Percentiles rank a stretch among this genome's conserved stretches.
Conservation (phyloP, 2,888 invertebrate genomes). For the Meghimatium bilineatum region DNA sequence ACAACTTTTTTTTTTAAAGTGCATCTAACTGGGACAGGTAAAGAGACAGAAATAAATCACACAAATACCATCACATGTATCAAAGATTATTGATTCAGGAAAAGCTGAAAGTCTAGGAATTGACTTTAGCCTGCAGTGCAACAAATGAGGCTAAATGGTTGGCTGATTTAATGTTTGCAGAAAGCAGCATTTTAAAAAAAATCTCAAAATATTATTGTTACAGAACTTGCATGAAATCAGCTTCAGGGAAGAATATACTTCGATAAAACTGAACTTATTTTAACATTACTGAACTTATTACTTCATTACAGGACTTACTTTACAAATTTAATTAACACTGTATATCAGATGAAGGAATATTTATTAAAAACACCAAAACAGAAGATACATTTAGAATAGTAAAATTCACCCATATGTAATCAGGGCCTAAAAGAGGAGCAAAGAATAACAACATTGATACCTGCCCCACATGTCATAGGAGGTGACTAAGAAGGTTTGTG, state of each 20-base stretch:
- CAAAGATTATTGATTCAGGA: constrained; percentile 16
- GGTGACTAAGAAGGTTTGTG: too few relatives aligned
- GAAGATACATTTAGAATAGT: too few relatives aligned
- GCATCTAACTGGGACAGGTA: too few relatives aligned
- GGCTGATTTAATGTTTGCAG: background rate
- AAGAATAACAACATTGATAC: too few relatives aligned
- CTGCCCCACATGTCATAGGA: too few relatives aligned
- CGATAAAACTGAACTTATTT: too few relatives aligned
- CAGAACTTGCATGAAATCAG: background rate
- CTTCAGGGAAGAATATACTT: background rate
- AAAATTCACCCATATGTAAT: too few relatives aligned
- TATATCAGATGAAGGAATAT: too few relatives aligned
- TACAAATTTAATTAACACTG: background rate
- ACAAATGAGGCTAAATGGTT: background rate
- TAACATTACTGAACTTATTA: too few relatives aligned
- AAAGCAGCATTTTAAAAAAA: background rate
- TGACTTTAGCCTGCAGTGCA: background rate
- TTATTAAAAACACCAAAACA: too few relatives aligned
- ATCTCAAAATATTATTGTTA: background rate
- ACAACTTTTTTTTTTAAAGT: too few relatives aligned
- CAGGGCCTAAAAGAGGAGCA: too few relatives aligned
- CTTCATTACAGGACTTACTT: background rate
- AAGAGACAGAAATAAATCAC: background rate
- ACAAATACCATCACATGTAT: background rate
- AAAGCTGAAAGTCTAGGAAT: background rate